Evolutionary conservation across 1,140 invertebrate species (phyloP), one percentile per base, ranked within the genome.

Genomic region (Pantala flavescens): DNA sequence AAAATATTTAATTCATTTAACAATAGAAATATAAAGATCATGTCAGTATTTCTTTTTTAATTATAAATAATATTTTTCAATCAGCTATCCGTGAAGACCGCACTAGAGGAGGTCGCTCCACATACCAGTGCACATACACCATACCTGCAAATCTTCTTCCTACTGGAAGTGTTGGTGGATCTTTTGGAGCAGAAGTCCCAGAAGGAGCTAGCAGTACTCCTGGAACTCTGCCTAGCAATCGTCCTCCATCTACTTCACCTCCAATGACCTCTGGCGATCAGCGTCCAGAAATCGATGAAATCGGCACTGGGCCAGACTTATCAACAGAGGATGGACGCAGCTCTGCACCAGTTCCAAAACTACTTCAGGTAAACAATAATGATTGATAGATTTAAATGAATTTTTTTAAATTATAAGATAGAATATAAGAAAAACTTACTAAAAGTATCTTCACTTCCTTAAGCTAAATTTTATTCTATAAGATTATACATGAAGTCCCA

Each of bases 91-190:
- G 96, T 76, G 94, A 97, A 81, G 96, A 98, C 83, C 86, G 96
- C 77, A 97, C 96, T 0, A 85, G 96, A 75, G 97, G 96, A 74
- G 97, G 97, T 24, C 88, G 97, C 75, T 97, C 95, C 77, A 97
- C 95, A 16, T 98, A 98, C 82, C 94, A 96, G 79, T 96, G 94
- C 82, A 94, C 93, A 43, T 96, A 95, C 79, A 92, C 93, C 21
- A 82, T 96, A 75, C 92, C 92, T 71, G 89, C 90, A 73, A 83
- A 81, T 78, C 79, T 90, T 83, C 76, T 89, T 86, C 77, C 77
- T 14, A 72, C 75, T 72, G 82, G 87, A 81, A 76, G 84, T 82
- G 28, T 83, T 82, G 79, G 83, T 85, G 83, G 71, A 83, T 81
- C 16, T 83, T 83, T 82, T 76, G 78, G 80, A 21, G 5, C 49